Base-by-base conservation (phyloP, 2,797 vertebrate genomes). In the Gambusia yucatana region DNA sequence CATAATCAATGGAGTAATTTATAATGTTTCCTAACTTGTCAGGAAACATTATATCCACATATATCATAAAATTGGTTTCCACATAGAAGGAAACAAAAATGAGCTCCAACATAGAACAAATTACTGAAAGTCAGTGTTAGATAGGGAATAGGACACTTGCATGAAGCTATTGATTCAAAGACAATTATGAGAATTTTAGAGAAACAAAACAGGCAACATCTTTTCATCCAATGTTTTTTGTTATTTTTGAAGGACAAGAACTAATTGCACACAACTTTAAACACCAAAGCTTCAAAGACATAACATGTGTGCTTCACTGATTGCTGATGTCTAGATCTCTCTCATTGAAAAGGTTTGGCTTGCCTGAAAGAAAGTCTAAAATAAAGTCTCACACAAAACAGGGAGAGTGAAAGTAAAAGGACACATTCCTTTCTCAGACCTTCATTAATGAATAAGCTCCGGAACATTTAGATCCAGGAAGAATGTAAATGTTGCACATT, bases 211-310 rank as follows among this genome's bases (percentile, higher is more conserved):
- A 22, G 17, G 17, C 33, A 36, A 65, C 33, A 36, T 65, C 17
- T 39, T 36, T 39, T 65, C 17, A 22, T 33, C 14, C 61, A 39
- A 39, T 16, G 2, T 36, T 6, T 63, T 33, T 10, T 17, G 59
- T 63, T 63, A 63, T 63, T 63, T 63, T 33, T 33, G 30, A 63
- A 63, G 17, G 61, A 65, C 61, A 65, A 8, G 16, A 65, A 65
- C 43, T 44, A 46, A 46, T 46, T 71, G 5, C 3, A n/a, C 43
- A 44, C 41, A 28, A 16, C 43, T 71, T 71, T 65, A 65, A 39
- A 71, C 43, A 10, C 10, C 69, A 44, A 16, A 0, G 11, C 25
- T 71, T 44, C 41, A 28, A 28, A 71, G 43, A 46, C 22, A n/a
- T 22, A 71, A 33, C 16, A 67, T 70, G 67, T 70, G 25, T 46